Conservation (phyloP, 2,797 vertebrate genomes). For the Megalops cyprinoides region DNA sequence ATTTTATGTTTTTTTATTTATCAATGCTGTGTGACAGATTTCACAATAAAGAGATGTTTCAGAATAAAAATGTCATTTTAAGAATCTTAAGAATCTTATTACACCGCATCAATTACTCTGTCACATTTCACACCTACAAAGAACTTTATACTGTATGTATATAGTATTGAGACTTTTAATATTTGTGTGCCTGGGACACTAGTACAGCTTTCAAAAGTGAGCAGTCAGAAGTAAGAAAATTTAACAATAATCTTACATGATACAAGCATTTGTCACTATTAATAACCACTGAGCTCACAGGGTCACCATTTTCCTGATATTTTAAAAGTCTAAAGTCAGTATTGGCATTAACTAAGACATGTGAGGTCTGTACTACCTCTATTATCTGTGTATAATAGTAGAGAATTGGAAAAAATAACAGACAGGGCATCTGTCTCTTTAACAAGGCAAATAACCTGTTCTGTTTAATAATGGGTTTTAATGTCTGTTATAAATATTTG, state of each 20-base stretch:
- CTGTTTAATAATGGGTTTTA: slow-evolving; percentile 77
- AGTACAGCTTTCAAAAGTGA: slow-evolving; percentile 64
- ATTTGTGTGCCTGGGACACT: slow-evolving; percentile 55
- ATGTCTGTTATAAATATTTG: slow-evolving; percentile 82
- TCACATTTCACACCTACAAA: no score
- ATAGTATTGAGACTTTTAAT: slow-evolving; percentile 48
- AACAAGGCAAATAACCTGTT: slow-evolving; percentile 63
- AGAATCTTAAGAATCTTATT: no score
- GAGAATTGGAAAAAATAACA: slow-evolving; percentile 54
- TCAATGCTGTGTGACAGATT: not conserved
- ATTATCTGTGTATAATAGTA: no score
- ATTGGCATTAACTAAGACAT: slow-evolving; percentile 79
- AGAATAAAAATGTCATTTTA: no score
- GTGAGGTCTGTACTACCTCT: slow-evolving; percentile 68
- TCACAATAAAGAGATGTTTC: not conserved
- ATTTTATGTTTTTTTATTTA: not conserved
- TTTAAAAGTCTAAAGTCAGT: slow-evolving; percentile 64
- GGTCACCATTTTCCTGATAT: slow-evolving; percentile 1
- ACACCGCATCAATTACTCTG: no score
- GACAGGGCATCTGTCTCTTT: slow-evolving; percentile 45
- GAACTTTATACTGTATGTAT: no score
- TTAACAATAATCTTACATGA: no score
- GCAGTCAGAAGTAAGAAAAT: no score
- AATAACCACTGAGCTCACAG: slow-evolving; percentile 60
- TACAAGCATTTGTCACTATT: slow-evolving; percentile 76